Evolutionary conservation across 2,113 vertebrate species (phyloP).

Genomic region (Rhipidura dahli): DNA sequence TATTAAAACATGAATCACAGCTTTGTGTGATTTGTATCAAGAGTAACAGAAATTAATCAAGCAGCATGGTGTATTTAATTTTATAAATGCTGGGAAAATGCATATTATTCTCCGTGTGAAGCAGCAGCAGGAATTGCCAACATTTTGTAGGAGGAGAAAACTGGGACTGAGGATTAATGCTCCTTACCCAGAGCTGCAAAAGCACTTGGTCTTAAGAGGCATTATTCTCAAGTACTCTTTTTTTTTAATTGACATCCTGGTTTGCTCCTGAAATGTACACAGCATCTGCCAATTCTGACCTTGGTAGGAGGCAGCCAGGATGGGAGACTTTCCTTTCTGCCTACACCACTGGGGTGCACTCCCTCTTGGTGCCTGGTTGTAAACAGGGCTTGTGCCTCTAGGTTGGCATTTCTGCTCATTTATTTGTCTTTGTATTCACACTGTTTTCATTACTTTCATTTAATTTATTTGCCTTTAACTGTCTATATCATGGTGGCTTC

Average conservation of each 20-base stretch:
- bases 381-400: neutral
- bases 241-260: neutral
- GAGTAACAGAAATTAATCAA: slow-evolving; percentile 26
- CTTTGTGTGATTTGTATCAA: slow-evolving; percentile 2
- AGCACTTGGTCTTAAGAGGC: neutral
- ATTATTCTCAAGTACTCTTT: neutral
- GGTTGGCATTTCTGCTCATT: neutral
- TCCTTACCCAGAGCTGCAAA: neutral
- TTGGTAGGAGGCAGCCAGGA: neutral
- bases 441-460: neutral
- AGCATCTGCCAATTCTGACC: neutral
- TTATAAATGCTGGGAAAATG: neutral
- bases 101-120: neutral
- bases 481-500: neutral
- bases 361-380: neutral
- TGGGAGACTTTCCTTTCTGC: neutral
- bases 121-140: neutral
- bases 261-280: neutral
- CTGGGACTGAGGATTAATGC: neutral
- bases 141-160: neutral
- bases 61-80: neutral
- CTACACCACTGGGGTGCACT: neutral
- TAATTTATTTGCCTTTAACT: neutral
- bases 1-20: slow-evolving; percentile 8
- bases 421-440: neutral